Base-by-base conservation (phyloP, 37 sponge, comb jelly and placozoan species). In the Chondrilla cf. caribensis region DNA sequence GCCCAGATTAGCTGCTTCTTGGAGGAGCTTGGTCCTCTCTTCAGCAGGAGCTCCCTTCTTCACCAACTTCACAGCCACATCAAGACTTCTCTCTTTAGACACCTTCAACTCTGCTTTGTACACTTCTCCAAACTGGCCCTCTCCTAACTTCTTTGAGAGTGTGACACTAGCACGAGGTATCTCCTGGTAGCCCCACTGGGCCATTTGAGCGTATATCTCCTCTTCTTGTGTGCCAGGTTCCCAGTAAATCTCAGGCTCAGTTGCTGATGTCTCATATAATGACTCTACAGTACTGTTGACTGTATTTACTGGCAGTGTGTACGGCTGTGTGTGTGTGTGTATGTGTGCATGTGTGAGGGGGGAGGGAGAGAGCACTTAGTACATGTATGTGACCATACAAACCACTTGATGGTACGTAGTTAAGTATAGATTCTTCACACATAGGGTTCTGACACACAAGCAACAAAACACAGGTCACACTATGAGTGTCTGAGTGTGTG, bases 101-200 rank as follows among this genome's bases (percentile, higher is more conserved):
- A 2, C 29, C 68, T 29, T 67, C 68, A 75, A 3, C 51, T 38
- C 77, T n/a, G 77, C 77, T 75, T 75, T 75, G 77, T 47, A 75
- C 43, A 75, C 77, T 26, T 47, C 51, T 25, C 77, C 77, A 38
- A 75, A 75, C 51, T 40, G 26, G 3, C 77, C 77, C 51, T 44
- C 51, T 4, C 77, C 77, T 26, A 75, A 37, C 51, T 75, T 67
- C 35, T 28, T 29, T 6, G 35, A 67, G 35, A 67, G 29, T 33
- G 29, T 67, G 17, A 67, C 33, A 31, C 35, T 67, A 33, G 29
- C 26, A 1, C 68, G 29, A 28, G 68, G 68, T 28, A 67, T 67
- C 68, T 67, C 68, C 68, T 67, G 68, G 68, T 67, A 67, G 35
- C 35, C 35, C 17, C 68, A 17, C 17, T 29, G 26, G 1, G 68